Evolutionary conservation across 2,888 invertebrate genomes (phyloP), one percentile per base, ranked within the genome.

Genomic region (Automeris io): DNA sequence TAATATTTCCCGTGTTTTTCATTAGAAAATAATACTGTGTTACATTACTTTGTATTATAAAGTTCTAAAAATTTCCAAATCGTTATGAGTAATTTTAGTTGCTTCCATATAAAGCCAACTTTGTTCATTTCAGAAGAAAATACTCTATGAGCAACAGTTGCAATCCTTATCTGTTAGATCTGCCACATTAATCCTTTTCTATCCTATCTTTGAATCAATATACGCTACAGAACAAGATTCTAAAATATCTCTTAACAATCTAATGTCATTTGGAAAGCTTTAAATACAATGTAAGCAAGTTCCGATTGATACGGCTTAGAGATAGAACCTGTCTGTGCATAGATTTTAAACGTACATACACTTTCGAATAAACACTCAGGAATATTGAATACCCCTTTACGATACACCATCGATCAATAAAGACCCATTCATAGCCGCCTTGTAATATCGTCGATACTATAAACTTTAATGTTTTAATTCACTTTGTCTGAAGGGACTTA

Each of bases 291-390:
- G 34, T 34, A 34, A 34, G 34, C 34, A 21, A 34, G 34, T 34
- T 29, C 34, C 34, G 34, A 34, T 23, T 34, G 34, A 34, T 34
- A 34, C 34, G 34, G 34, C 22, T 16, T 23, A n/a, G n/a, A 34
- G 34, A 34, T 34, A 23, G 23, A 34, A 34, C 34, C 24, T 23
- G 34, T 34, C 23, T 16, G 34, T 29, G 29, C 29, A 29, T 29
- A 29, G 13, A 29, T 29, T 16, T 29, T 16, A 29, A 16, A 29
- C 16, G 7, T 29, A 16, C n/a, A 16, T 29, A 29, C 16, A 47
- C 52, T 49, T 52, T 58, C 54, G 43, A 57, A 62, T 61, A 62
- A 62, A 60, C 55, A 63, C 55, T 58, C 53, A 65, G 41, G 47
- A 43, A 45, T 56, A 60, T 63, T 53, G 51, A 59, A 61, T 53